Evolutionary conservation across 2,797 vertebrate genomes (phyloP).

Genomic region (Triplophysa yarkandensis): DNA sequence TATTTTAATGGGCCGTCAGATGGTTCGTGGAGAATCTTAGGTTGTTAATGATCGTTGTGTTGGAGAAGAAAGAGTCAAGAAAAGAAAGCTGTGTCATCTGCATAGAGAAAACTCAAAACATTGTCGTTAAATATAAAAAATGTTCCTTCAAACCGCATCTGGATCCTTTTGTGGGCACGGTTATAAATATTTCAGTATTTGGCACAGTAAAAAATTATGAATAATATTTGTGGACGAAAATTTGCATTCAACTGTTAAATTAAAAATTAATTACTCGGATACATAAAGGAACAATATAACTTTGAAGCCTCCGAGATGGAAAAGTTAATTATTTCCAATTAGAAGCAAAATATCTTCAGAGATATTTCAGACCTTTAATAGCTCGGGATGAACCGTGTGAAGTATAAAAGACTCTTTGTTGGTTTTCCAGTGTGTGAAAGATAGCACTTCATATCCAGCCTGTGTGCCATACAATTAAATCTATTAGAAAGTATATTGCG

Average conservation of each 20-base stretch:
- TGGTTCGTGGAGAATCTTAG: background rate
- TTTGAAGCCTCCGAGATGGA: slow-evolving; percentile 64
- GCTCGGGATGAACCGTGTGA: slow-evolving; percentile 54
- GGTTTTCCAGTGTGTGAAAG: slow-evolving; percentile 54
- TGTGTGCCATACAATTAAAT: slow-evolving; percentile 52
- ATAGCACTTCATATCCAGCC: slow-evolving; percentile 56
- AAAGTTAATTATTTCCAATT: slow-evolving; percentile 67
- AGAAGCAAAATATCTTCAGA: slow-evolving; percentile 61
- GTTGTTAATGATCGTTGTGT: background rate
- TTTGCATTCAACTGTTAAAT: slow-evolving; percentile 68
- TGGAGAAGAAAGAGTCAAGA: background rate
- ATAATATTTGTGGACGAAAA: slow-evolving; percentile 63
- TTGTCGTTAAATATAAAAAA: slow-evolving; percentile 47
- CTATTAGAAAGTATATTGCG: slow-evolving; percentile 55
- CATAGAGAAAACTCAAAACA: slow-evolving; percentile 10
- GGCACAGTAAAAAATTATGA: slow-evolving; percentile 61
- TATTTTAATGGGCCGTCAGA: slow-evolving; percentile 5
- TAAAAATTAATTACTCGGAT: slow-evolving; percentile 65
- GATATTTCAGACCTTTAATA: slow-evolving; percentile 64
- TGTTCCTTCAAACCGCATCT: slow-evolving; percentile 46
- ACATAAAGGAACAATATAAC: slow-evolving; percentile 67
- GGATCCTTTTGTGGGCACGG: slow-evolving; percentile 55
- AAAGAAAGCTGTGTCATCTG: background rate
- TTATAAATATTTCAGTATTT: slow-evolving; percentile 68
- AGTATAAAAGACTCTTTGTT: slow-evolving; percentile 60